Base-by-base conservation (phyloP, 2,888 invertebrate species). In the Thysanoteuthis rhombus region DNA sequence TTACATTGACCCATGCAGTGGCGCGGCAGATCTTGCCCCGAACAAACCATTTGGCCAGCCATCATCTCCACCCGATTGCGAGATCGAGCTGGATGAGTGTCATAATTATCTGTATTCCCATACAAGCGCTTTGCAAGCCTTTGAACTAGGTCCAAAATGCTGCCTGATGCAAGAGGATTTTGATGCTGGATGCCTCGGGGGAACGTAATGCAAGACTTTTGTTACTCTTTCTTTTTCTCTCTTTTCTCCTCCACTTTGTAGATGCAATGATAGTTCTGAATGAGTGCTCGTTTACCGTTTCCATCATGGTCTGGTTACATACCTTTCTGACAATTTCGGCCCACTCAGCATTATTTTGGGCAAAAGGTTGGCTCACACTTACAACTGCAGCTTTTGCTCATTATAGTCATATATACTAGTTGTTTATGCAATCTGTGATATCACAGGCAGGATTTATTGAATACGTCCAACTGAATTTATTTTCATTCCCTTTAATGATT, bases 1-100 rank as follows among this genome's bases (percentile, higher is more conserved):
- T 75, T 75, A 75, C n/a, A n/a, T 75, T 75, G 75, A 75, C 75
- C 75, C 75, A 75, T 75, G 75, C 75, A 75, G 75, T 75, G 75
- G 75, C 2, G 75, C 75, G n/a, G 75, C 75, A 75, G 75, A n/a
- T 75, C n/a, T 75, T n/a, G 75, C 75, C 75, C 75, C 16, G 75
- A 75, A 75, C 75, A 75, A 75, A 75, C 75, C n/a, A 32, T 75
- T 75, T 75, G 10, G 75, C 75, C n/a, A 16, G 75, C 75, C n/a
- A 75, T n/a, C 75, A 75, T 75, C 75, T n/a, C n/a, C 19, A n/a
- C n/a, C 16, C n/a, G n/a, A n/a, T n/a, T n/a, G n/a, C n/a, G n/a
- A n/a, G n/a, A n/a, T n/a, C 75, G n/a, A 16, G n/a, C 75, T 16
- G n/a, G 75, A 75, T n/a, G n/a, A 75, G n/a, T 75, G n/a, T 75